phyloP scores from a whole-genome alignment of 2,888 invertebrate species.

The Thymelicus sylvestris region DNA sequence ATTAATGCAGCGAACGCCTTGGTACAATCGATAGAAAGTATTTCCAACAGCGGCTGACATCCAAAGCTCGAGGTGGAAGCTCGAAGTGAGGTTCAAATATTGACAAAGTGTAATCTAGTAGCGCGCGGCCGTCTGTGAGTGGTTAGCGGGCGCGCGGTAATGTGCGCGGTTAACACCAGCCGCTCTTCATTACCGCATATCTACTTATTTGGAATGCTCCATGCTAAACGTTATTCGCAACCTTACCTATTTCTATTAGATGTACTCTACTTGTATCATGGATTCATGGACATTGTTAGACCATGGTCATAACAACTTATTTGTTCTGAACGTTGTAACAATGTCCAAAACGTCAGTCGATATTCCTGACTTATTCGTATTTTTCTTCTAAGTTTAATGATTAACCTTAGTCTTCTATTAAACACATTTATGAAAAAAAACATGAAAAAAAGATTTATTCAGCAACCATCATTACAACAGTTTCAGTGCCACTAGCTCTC shows the following conservation, averaged over 20 bases:
- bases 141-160: conserved; percentile 76
- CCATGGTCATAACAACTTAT: neutral
- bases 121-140: conserved; percentile 57
- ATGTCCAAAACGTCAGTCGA: too few species aligned
- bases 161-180: conserved; percentile 70
- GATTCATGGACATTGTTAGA: neutral
- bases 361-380: too few species aligned
- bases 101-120: conserved; percentile 79
- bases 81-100: conserved; percentile 65
- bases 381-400: too few species aligned
- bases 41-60: conserved; percentile 15
- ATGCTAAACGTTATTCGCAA: conserved; percentile 75
- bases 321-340: neutral
- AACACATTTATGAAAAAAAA: too few species aligned
- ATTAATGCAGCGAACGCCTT: neutral
- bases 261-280: neutral
- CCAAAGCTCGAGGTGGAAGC: conserved; percentile 44
- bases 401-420: too few species aligned
- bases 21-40: neutral
- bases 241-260: conserved; percentile 42
- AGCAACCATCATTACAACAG: too few species aligned
- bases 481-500: too few species aligned
- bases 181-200: conserved; percentile 74
- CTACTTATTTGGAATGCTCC: conserved; percentile 61
- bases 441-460: too few species aligned